Base-by-base conservation (phyloP, 2,113 vertebrate genomes). In the Chlorocebus sabaeus region DNA sequence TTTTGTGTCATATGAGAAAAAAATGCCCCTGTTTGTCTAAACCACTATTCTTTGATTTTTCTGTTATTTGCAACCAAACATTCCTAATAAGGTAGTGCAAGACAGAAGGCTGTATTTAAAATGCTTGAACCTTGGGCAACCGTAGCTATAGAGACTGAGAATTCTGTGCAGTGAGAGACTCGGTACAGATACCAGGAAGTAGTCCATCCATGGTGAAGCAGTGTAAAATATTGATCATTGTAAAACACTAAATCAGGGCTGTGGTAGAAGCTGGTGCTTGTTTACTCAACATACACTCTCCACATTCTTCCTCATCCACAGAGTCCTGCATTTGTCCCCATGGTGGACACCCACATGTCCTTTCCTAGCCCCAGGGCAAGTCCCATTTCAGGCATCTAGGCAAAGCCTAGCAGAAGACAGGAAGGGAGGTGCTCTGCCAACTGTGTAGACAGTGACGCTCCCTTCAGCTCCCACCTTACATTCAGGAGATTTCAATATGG, bases 31-130 rank as follows among this genome's bases (percentile, higher is more conserved):
- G 16, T 4, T 50, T 90, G 55, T 57, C 86, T 93, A 70, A 96
- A 64, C 43, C n/a, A 79, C 73, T n/a, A 4, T 25, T 93, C n/a
- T 93, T 75, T 32, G 23, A 32, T 32, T 79, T 89, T 93, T 78
- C 72, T 96, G 32, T 83, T 90, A 82, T 79, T 92, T 92, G 70
- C 27, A 92, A 88, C 81, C 38, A 82, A 95, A 67, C 55, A 82
- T 81, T 89, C 70, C 45, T 88, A 72, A 89, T 2, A 92, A 23
- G 88, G 43, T 20, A 67, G 35, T 16, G 67, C 6, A 50, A 92
- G 91, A 87, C 2, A 82, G 80, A 89, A 90, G 25, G 78, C 4
- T 76, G 17, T 85, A 59, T 50, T 90, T 90, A 38, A 45, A 89
- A 90, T 78, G 48, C 81, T 20, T 81, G 92, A 92, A 88, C 61